Evolutionary conservation across 2,113 vertebrate species (phyloP).

Genomic region (Phylloscopus trochiloides): DNA sequence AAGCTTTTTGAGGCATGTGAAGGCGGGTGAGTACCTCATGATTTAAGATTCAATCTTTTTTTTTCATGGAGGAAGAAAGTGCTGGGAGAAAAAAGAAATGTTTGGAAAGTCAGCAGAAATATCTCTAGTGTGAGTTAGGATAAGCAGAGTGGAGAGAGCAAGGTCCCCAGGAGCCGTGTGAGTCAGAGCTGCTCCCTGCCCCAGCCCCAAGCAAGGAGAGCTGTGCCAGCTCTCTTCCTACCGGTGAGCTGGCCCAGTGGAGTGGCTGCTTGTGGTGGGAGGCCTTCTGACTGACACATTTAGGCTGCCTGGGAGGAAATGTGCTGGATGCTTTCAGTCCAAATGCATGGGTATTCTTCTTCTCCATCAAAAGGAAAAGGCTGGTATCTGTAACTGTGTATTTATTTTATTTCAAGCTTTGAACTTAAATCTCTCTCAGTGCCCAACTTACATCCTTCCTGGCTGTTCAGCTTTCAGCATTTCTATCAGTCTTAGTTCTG

Average conservation of each 20-base stretch:
- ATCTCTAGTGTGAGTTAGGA: background rate
- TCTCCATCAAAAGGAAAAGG: background rate
- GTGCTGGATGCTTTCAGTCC: background rate
- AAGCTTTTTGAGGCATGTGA: background rate
- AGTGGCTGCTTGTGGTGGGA: background rate
- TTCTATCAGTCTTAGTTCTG: background rate
- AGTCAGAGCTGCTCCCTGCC: background rate
- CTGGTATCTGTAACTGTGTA: background rate
- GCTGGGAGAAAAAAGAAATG: background rate
- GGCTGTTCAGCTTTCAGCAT: background rate
- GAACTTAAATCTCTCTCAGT: background rate
- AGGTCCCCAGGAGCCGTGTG: fast-evolving
- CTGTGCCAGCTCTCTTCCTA: background rate
- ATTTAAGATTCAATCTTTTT: background rate
- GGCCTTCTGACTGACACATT: background rate
- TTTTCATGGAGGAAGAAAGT: background rate
- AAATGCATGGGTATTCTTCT: background rate
- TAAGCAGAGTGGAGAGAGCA: background rate
- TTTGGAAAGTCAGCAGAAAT: background rate
- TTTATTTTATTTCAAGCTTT: background rate
- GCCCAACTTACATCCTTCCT: background rate
- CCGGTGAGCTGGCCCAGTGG: background rate
- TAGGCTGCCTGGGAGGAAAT: background rate
- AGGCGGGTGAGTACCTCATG: background rate
- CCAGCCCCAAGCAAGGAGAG: background rate